phyloP scores from a whole-genome alignment of 2,113 vertebrate genomes.

The Vireo altiloquus region DNA sequence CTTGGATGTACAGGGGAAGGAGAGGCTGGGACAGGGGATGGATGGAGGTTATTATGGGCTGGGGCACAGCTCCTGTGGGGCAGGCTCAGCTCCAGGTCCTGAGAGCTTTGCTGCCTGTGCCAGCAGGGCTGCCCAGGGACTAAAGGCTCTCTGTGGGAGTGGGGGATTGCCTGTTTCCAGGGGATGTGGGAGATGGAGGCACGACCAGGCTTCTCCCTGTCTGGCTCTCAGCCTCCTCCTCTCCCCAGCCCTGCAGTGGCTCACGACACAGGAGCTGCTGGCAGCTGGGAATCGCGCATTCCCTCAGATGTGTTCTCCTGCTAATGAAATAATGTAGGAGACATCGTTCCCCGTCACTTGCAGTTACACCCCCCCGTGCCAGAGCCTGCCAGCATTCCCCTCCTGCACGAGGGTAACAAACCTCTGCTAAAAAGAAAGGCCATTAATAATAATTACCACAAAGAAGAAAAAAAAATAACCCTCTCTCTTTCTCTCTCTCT shows the following conservation, averaged over 20 bases:
- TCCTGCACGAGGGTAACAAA: neutral
- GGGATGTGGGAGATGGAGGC: neutral
- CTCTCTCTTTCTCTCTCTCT: slow-evolving; percentile 31
- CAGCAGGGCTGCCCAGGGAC: neutral
- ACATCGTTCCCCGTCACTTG: neutral
- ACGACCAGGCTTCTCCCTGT: rapidly evolving
- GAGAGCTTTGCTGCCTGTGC: neutral
- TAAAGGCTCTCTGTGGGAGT: rapidly evolving
- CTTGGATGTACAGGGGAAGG: neutral
- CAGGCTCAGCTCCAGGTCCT: rapidly evolving
- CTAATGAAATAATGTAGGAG: neutral
- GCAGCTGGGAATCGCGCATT: neutral
- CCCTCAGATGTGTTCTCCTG: neutral
- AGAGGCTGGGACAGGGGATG: rapidly evolving
- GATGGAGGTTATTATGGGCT: neutral
- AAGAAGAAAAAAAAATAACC: neutral
- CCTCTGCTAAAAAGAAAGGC: neutral
- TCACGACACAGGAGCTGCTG: rapidly evolving
- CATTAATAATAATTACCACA: slow-evolving; percentile 51
- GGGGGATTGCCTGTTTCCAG: neutral
- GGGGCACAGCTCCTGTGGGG: rapidly evolving
- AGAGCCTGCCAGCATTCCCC: neutral
- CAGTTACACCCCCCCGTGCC: neutral
- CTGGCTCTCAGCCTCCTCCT: neutral
- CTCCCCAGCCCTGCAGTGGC: rapidly evolving